Percentiles rank a stretch among this genome's conserved stretches.
These are phyloP conservation scores for Maccullochella peelii DNA, from an alignment of 2,113 vertebrate species.

Conservation along the genomic window DNA sequence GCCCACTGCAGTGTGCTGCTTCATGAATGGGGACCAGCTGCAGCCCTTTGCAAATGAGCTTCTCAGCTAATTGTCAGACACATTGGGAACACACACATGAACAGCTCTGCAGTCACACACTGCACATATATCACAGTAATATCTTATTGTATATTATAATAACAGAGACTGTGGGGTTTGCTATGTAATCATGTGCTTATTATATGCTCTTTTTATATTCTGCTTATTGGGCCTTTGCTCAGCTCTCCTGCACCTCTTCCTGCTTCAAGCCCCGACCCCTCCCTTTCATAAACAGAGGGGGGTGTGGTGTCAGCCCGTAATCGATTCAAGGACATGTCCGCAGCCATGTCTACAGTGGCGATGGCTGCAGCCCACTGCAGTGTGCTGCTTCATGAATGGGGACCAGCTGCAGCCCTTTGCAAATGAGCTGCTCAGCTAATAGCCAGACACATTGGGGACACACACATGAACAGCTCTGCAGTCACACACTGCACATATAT, in stretches of 20 bases:
- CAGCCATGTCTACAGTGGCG: slow-evolving; percentile 56
- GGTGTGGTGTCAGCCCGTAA: slow-evolving; percentile 42
- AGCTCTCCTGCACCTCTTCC: slow-evolving; percentile 1
- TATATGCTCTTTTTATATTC: neutral
- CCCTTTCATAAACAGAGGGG: slow-evolving; percentile 12
- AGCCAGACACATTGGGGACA: neutral
- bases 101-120: slow-evolving; percentile 2
- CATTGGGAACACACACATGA: neutral
- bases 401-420: slow-evolving; percentile 13
- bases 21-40: slow-evolving; percentile 35
- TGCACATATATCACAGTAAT: neutral
- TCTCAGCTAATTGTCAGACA: neutral
- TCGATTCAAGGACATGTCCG: slow-evolving; percentile 74
- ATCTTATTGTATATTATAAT: neutral
- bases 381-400: slow-evolving; percentile 46
- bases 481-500: neutral
- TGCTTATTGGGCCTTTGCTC: neutral
- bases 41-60: slow-evolving; percentile 28
- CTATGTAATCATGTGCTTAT: too few relatives aligned
- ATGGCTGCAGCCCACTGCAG: slow-evolving; percentile 46
- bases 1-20: slow-evolving; percentile 51
- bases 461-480: slow-evolving; percentile 15
- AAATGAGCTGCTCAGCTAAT: slow-evolving; percentile 22
- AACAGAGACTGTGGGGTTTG: neutral
- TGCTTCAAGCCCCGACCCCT: slow-evolving; percentile 26